Conservation (phyloP, 2,113 vertebrate genomes). For the Callorhinus ursinus region DNA sequence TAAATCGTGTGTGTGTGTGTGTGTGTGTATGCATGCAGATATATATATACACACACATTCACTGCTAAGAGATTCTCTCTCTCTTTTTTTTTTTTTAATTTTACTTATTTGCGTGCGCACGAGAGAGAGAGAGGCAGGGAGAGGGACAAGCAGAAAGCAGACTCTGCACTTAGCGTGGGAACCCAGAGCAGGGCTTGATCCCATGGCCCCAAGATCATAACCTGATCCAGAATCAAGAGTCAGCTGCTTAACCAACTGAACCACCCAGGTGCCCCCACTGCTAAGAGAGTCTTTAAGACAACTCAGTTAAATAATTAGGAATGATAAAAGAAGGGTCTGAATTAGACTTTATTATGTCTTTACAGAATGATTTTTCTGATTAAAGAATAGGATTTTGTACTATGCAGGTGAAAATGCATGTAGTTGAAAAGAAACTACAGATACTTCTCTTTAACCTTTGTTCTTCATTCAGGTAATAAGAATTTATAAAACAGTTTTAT, state of each 20-base stretch:
- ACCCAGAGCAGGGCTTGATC: neutral
- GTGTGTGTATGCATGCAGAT: neutral
- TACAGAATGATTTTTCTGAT: neutral
- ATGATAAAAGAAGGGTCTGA: neutral
- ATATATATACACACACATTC: neutral
- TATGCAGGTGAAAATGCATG: neutral
- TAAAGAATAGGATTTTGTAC: constrained; percentile 7
- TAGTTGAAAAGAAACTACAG: neutral
- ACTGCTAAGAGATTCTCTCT: neutral
- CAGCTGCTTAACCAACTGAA: neutral
- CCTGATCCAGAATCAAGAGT: neutral
- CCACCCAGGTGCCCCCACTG: neutral
- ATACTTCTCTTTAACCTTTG: neutral
- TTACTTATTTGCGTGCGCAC: accelerated
- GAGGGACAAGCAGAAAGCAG: neutral
- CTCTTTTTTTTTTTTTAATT: neutral
- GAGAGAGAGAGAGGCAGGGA: neutral
- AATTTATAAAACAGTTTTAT: neutral
- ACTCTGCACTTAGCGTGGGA: neutral
- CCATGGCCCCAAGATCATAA: neutral
- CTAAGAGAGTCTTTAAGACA: neutral
- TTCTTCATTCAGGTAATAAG: neutral
- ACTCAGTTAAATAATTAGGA: neutral
- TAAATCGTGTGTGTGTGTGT: neutral
- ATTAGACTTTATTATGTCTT: neutral